Conservation (phyloP, 2,888 invertebrate species). For the Alviniconcha strummeri region DNA sequence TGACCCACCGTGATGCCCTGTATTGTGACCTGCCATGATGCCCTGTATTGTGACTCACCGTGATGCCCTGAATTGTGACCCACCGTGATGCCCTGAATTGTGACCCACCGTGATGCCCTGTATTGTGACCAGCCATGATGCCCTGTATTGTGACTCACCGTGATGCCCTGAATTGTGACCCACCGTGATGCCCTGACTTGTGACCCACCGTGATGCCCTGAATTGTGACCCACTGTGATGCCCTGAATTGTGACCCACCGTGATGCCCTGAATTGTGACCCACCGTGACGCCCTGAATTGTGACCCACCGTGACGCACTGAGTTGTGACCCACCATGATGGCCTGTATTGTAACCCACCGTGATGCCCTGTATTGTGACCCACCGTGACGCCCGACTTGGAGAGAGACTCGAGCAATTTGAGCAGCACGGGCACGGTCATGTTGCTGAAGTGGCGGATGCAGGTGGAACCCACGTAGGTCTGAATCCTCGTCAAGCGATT, state of each 20-base stretch:
- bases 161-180: too few relatives aligned
- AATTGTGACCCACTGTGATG: too few relatives aligned
- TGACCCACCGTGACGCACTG: background rate
- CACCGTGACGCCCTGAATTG: background rate
- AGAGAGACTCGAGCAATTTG: background rate
- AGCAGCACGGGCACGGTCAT: background rate
- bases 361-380: background rate
- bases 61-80: too few relatives aligned
- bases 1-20: too few relatives aligned
- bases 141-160: too few relatives aligned
- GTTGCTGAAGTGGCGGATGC: background rate
- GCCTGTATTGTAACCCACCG: background rate
- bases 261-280: background rate
- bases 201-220: too few relatives aligned
- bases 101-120: too few relatives aligned
- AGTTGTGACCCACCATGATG: background rate
- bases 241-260: background rate
- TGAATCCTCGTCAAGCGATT: background rate
- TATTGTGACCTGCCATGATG: too few relatives aligned
- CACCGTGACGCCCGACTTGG: background rate
- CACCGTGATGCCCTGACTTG: too few relatives aligned
- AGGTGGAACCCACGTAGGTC: slow-evolving; percentile 12
- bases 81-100: too few relatives aligned
- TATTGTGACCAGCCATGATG: too few relatives aligned
- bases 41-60: too few relatives aligned